Evolutionary conservation across 2,888 invertebrate genomes (phyloP), one percentile per base, ranked within the genome.

Genomic region (Dynastes maya): DNA sequence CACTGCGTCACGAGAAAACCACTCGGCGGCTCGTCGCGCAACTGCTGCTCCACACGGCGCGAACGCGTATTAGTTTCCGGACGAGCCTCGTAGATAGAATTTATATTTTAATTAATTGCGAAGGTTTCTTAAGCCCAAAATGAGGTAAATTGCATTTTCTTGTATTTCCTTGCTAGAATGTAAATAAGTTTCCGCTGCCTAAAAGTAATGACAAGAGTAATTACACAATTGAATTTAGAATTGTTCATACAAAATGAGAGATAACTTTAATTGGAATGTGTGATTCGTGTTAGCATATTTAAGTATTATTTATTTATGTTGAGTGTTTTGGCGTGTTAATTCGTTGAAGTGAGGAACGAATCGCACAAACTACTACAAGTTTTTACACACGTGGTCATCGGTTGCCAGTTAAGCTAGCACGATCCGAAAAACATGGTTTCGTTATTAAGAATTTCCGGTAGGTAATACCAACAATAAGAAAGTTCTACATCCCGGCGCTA

Each of bases 381-480:
- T 45, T 32, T 27, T 55, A 74, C n/a, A n/a, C 55, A 22, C 16
- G n/a, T 37, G 2, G 29, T 27, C n/a, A 32, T 64, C 37, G 65
- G 37, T n/a, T 22, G 6, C 55, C 55, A 8, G 22, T 58, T 58
- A 58, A 58, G 55, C 22, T 22, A 58, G 22, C 16, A 22, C 67
- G 55, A 65, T 68, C 45, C 70, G 11, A 63, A 63, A 58, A 65
- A 72, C 79, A 79, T 58, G 77, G 65, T 77, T 77, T 77, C 55
- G 55, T 77, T 77, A 79, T 79, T 77, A 79, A 55, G 77, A 77
- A 79, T 64, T 77, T 79, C 79, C 79, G 76, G 72, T 70, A 61
- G 8, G 49, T 58, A 58, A 68, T 51, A 29, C 8, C 45, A 37
- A 68, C n/a, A 51, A n/a, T 51, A 51, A 53, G 29, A 49, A 45